Conservation (phyloP, 2,797 vertebrate species). For the Ficedula albicollis region DNA sequence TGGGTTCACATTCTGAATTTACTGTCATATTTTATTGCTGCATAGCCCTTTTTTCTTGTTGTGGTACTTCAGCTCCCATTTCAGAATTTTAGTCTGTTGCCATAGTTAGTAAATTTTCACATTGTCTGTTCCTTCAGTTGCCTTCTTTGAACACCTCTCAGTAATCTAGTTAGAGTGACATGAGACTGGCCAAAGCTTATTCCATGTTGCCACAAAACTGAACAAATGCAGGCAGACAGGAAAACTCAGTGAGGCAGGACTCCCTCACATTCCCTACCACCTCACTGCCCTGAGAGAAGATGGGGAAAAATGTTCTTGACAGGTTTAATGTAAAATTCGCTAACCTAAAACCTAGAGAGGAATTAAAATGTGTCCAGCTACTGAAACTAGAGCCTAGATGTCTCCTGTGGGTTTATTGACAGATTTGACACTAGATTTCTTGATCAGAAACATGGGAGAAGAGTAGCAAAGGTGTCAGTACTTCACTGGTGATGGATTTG, state of each 20-base stretch:
- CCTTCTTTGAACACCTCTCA: background rate
- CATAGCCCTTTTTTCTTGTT: background rate
- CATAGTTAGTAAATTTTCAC: background rate
- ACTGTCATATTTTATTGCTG: background rate
- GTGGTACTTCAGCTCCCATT: background rate
- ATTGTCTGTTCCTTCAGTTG: background rate
- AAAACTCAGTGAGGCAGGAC: background rate
- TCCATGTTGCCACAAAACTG: background rate
- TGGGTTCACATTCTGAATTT: background rate
- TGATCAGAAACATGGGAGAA: background rate
- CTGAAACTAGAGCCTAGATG: background rate
- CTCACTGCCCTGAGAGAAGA: background rate
- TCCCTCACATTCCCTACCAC: background rate
- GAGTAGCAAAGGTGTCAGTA: background rate
- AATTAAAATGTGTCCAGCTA: background rate
- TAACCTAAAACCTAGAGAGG: background rate
- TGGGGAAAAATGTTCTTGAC: background rate
- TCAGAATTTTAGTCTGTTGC: background rate
- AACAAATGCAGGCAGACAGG: background rate
- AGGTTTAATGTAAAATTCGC: background rate
- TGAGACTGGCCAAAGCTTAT: background rate
- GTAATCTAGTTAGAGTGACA: background rate
- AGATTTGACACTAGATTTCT: background rate
- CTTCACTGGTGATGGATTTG: background rate
- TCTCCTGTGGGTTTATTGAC: background rate